Base-by-base conservation (phyloP, 2,797 vertebrate species). In the Helostoma temminkii region DNA sequence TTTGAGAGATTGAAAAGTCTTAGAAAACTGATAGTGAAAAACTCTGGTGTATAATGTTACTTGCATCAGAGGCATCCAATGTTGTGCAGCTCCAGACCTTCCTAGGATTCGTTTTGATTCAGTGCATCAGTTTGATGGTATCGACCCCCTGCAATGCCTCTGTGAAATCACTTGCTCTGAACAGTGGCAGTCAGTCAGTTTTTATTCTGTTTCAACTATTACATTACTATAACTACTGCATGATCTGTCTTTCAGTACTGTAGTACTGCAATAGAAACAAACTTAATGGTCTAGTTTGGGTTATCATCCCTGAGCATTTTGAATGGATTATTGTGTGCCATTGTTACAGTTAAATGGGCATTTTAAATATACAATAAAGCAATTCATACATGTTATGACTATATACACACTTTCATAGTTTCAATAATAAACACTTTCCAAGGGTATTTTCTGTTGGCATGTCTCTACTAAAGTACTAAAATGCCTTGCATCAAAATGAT, bases 271-370 rank as follows among this genome's bases (percentile, higher is more conserved):
- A 43, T 47, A 14, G 0, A n/a, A n/a, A n/a, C n/a, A n/a, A n/a
- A n/a, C n/a, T n/a, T n/a, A n/a, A n/a, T n/a, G n/a, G n/a, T n/a
- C n/a, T n/a, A n/a, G n/a, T n/a, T n/a, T n/a, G n/a, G n/a, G n/a
- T n/a, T n/a, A n/a, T n/a, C 32, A 28, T 49, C 25, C 37, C 19
- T 21, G 16, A 37, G 18, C 5, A 14, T 49, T 74, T 67, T 72
- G 18, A 75, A 77, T 74, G 46, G 69, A 64, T 16, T 22, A 66
- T 59, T 74, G 60, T 61, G 34, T 11, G n/a, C n/a, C n/a, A n/a
- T n/a, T n/a, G n/a, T n/a, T n/a, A n/a, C n/a, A n/a, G n/a, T n/a
- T n/a, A n/a, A n/a, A n/a, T n/a, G n/a, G n/a, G n/a, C n/a, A n/a
- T n/a, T n/a, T n/a, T n/a, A n/a, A n/a, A n/a, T n/a, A n/a, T n/a